Evolutionary conservation across 1,140 invertebrate species (phyloP).

Genomic region (Schlechtendalia chinensis): DNA sequence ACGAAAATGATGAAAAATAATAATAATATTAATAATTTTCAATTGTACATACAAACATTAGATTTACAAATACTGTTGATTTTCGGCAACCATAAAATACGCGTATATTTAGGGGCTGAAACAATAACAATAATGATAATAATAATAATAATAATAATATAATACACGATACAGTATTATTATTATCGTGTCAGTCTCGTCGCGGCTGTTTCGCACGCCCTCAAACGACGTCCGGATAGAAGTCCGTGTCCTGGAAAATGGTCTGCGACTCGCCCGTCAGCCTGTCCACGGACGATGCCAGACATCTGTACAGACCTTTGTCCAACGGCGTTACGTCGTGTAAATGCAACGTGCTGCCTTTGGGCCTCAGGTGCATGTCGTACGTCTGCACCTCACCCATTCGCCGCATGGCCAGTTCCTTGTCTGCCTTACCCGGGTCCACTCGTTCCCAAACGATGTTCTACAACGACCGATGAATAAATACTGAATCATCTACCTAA

Average conservation of each 20-base stretch:
- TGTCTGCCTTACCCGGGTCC: constrained; percentile 52
- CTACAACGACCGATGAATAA: constrained; percentile 51
- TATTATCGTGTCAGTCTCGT: constrained; percentile 1
- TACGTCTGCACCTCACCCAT: constrained; percentile 52
- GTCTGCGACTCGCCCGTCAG: constrained; percentile 50
- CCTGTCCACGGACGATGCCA: constrained; percentile 53
- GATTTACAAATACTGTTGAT: too few species aligned
- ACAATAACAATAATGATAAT: too few species aligned
- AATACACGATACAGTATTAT: too few species aligned
- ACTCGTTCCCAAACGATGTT: constrained; percentile 55
- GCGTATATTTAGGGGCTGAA: too few species aligned
- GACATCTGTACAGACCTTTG: constrained; percentile 54
- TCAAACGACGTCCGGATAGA: constrained; percentile 52
- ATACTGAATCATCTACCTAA: too few species aligned
- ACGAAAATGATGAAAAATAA: too few species aligned
- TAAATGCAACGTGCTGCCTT: constrained; percentile 53
- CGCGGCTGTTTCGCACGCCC: background rate
- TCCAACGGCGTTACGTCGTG: constrained; percentile 52
- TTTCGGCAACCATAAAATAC: too few species aligned
- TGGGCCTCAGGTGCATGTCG: constrained; percentile 52
- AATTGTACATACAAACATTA: too few species aligned
- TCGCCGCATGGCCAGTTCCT: constrained; percentile 52
- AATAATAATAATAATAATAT: too few species aligned
- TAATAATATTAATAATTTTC: too few species aligned
- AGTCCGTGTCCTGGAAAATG: constrained; percentile 54